Evolutionary conservation across 2,888 invertebrate species (phyloP).

Genomic region (Thysanoteuthis rhombus): DNA sequence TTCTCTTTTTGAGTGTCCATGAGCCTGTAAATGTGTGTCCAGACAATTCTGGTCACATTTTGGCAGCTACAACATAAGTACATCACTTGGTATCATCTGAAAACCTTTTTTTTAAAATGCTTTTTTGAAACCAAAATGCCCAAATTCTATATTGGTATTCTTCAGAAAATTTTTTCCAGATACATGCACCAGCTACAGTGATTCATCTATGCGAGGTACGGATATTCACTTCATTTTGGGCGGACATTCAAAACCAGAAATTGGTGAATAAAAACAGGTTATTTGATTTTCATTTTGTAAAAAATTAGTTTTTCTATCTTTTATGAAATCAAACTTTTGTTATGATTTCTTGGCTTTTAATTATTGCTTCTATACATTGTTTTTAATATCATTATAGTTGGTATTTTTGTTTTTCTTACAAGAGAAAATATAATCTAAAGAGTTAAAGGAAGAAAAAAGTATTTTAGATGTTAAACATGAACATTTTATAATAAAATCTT

Average conservation of each 20-base stretch:
- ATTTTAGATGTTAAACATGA: neutral
- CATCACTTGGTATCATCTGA: too few species aligned
- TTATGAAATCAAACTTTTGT: neutral
- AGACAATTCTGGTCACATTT: too few species aligned
- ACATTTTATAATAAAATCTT: neutral
- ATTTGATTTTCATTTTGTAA: neutral
- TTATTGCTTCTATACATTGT: too few species aligned
- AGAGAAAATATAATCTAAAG: neutral
- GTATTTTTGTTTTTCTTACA: neutral
- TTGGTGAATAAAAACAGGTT: neutral
- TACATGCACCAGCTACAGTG: too few species aligned
- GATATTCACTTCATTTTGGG: neutral
- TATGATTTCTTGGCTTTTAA: neutral
- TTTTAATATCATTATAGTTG: neutral
- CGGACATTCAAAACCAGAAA: neutral
- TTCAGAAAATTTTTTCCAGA: too few species aligned
- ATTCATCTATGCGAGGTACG: too few species aligned
- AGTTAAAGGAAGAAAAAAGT: neutral
- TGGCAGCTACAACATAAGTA: too few species aligned
- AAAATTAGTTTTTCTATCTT: neutral
- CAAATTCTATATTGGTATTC: too few species aligned
- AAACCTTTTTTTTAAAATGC: too few species aligned
- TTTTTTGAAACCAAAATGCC: too few species aligned
- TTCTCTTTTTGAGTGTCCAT: too few species aligned
- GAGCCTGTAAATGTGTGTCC: too few species aligned